Conservation (phyloP, 2,888 invertebrate species). For the Lomographa bimaculata region DNA sequence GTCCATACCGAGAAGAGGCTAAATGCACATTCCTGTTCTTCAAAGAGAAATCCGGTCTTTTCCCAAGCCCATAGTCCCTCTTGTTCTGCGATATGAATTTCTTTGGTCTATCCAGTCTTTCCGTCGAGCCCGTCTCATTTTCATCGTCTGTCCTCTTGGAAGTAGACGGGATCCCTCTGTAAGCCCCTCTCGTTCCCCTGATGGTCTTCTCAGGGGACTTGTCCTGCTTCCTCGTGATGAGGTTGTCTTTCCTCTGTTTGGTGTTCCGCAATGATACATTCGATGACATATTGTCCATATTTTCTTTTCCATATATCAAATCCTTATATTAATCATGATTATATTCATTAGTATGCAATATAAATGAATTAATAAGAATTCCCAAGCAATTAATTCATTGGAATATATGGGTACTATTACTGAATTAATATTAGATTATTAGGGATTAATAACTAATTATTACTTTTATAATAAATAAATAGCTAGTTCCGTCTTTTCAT, state of each 20-base stretch:
- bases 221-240: slow-evolving; percentile 78
- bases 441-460: slow-evolving; percentile 59
- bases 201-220: slow-evolving; percentile 80
- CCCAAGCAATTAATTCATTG: slow-evolving; percentile 39
- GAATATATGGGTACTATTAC: slow-evolving; percentile 39
- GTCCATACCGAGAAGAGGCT: slow-evolving; percentile 77
- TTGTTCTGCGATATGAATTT: slow-evolving; percentile 77
- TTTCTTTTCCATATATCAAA: slow-evolving; percentile 49
- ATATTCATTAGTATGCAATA: slow-evolving; percentile 33
- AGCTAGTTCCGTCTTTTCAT: slow-evolving; percentile 78
- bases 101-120: slow-evolving; percentile 79
- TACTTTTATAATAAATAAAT: slow-evolving; percentile 67
- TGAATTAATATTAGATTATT: slow-evolving; percentile 43
- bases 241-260: slow-evolving; percentile 77
- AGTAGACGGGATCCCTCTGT: slow-evolving; percentile 69
- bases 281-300: slow-evolving; percentile 79
- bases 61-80: slow-evolving; percentile 71
- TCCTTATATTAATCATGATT: slow-evolving; percentile 38
- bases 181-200: slow-evolving; percentile 73
- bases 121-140: slow-evolving; percentile 63
- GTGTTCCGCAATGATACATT: slow-evolving; percentile 68
- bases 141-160: slow-evolving; percentile 73
- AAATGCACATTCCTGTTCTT: slow-evolving; percentile 79
- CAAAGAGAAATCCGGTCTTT: slow-evolving; percentile 75
- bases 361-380: slow-evolving; percentile 50